Evolutionary conservation across 2,797 vertebrate genomes (phyloP), one percentile per base, ranked within the genome.

Genomic region (Catharus ustulatus): DNA sequence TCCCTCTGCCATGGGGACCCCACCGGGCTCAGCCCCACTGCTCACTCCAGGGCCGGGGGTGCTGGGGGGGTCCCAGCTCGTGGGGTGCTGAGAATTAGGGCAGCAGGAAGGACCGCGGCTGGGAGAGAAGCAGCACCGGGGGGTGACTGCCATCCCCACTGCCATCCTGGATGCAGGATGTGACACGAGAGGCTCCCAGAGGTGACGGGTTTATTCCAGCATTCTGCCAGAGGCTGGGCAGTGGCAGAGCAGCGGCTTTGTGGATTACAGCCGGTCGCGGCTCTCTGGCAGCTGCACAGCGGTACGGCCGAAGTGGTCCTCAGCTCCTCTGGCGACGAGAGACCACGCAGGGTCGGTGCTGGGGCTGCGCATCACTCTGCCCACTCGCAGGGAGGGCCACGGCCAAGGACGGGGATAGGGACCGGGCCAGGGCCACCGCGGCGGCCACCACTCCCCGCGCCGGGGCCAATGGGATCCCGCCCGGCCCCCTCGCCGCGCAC

Each of bases 381-480:
- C 89, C 82, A 57, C 80, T 52, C 36, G 29, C 36, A 55, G 94
- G n/a, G 43, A 63, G 72, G 24, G 51, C 78, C 54, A 34, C 21
- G 68, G 62, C 69, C 84, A 43, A 22, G 12, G 72, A 40, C 34
- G 11, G 78, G 49, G 43, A 34, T 51, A 22, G 17, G 49, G 57
- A 75, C 36, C 45, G 29, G 63, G 58, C 71, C 82, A 40, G 24
- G 27, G 69, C 63, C 75, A 72, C 67, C 19, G 29, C 48, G 5
- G 12, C n/a, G 82, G 92, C 90, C 92, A 95, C 91, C 96, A 95
- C 97, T 94, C 94, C 96, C 91, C 92, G 24, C 40, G 63, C 64
- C 54, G 49, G 86, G 86, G 73, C 98, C 98, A 98, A 97, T 97
- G 96, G 73, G 87, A 90, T 78, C 72, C 78, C 15, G 91, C 32